Conservation (phyloP, 2,113 vertebrate genomes). For the Phylloscopus whistleri region DNA sequence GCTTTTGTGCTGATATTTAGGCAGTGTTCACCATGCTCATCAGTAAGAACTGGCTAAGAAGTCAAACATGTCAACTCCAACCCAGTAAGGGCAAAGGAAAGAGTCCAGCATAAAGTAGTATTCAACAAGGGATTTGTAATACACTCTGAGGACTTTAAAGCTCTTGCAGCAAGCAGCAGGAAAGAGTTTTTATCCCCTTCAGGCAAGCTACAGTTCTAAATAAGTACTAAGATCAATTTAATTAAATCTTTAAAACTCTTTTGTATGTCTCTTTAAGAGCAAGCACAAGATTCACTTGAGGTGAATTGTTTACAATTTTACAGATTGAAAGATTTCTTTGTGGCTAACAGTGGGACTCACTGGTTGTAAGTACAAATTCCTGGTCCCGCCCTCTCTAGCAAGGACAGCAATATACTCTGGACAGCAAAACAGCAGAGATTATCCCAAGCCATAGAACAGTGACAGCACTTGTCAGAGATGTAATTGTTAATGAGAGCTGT, state of each 20-base stretch:
- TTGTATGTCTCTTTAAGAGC: conserved; percentile 34
- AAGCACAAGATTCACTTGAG: conserved; percentile 8
- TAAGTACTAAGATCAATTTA: conserved; percentile 36
- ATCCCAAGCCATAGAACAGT: conserved; percentile 2
- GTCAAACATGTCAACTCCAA: neutral
- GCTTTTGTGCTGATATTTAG: neutral
- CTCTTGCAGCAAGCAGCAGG: neutral
- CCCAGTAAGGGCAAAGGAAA: neutral
- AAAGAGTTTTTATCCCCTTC: neutral
- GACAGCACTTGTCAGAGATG: neutral
- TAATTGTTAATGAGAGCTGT: neutral
- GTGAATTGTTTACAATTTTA: neutral
- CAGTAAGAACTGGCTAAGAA: neutral
- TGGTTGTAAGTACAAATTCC: neutral
- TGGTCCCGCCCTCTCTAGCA: neutral
- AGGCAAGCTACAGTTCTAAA: neutral
- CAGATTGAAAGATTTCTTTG: conserved; percentile 16
- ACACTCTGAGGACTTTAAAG: neutral
- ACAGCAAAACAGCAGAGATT: conserved; percentile 20
- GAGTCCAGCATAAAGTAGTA: neutral
- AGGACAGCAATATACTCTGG: neutral
- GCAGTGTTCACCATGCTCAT: neutral
- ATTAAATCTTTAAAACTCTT: conserved; percentile 44
- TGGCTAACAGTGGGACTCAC: neutral
- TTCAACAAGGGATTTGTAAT: neutral